Evolutionary conservation across 2,888 invertebrate genomes (phyloP).

Genomic region (Bombylius discolor): DNA sequence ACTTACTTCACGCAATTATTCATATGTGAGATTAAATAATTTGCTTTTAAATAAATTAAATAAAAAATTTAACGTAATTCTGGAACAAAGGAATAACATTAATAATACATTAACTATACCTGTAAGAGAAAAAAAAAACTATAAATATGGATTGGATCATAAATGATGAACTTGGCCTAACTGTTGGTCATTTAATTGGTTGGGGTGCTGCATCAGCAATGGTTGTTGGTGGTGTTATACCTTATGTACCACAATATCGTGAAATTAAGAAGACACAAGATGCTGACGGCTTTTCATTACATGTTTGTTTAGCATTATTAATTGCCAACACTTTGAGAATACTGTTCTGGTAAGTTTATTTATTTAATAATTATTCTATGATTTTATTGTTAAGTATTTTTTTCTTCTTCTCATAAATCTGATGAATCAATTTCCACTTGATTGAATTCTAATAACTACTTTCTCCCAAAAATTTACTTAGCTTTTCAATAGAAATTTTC

Average conservation of each 20-base stretch:
- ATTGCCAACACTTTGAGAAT: conserved; percentile 94
- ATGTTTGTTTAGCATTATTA: conserved; percentile 88
- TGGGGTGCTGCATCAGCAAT: conserved; percentile 78
- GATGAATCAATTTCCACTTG: background rate
- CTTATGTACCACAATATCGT: conserved; percentile 90
- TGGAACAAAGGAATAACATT: too few relatives aligned
- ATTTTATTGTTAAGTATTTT: background rate
- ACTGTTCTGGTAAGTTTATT: conserved; percentile 77
- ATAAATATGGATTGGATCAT: conserved; percentile 60
- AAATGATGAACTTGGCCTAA: conserved; percentile 59
- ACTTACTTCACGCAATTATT: too few relatives aligned
- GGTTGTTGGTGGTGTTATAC: conserved; percentile 90
- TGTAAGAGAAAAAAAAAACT: too few relatives aligned
- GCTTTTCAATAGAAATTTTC: too few relatives aligned
- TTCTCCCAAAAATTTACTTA: too few relatives aligned
- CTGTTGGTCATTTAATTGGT: conserved; percentile 60
- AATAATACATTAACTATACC: too few relatives aligned
- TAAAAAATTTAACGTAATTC: too few relatives aligned
- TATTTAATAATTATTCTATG: background rate
- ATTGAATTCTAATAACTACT: too few relatives aligned
- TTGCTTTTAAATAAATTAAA: too few relatives aligned
- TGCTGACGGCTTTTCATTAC: conserved; percentile 93
- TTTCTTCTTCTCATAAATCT: background rate
- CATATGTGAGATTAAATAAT: too few relatives aligned
- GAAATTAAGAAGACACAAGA: conserved; percentile 85